Conservation (phyloP, 2,113 vertebrate species). For the Pongo abelii region DNA sequence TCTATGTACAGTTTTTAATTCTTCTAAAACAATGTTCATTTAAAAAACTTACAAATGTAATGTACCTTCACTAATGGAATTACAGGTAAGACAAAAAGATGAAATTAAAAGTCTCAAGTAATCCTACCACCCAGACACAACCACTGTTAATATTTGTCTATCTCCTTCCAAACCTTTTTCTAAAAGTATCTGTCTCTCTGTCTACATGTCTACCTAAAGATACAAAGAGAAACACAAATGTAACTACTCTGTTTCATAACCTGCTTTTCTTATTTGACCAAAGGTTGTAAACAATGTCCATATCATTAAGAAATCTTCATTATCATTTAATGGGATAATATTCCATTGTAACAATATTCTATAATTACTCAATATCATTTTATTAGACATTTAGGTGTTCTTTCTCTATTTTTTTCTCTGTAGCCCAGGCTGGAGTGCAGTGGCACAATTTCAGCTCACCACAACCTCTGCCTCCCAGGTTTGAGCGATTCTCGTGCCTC, state of each 20-base stretch:
- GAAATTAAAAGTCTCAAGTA: not conserved
- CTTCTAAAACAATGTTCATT: slow-evolving; percentile 47
- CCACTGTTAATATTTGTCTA: slow-evolving; percentile 13
- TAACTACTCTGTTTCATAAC: slow-evolving; percentile 46
- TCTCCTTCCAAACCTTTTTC: slow-evolving; percentile 13
- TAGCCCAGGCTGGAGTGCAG: no score
- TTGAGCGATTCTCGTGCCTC: no score
- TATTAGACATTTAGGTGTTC: not conserved
- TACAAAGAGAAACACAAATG: not conserved
- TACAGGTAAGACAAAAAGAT: not conserved
- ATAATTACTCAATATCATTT: not conserved
- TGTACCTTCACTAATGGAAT: slow-evolving; percentile 14
- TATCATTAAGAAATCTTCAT: slow-evolving; percentile 22
- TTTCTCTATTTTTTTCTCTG: not conserved
- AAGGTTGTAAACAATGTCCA: not conserved
- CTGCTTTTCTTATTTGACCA: slow-evolving; percentile 3
- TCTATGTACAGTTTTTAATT: slow-evolving; percentile 54
- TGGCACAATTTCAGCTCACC: no score
- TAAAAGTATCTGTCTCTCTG: not conserved
- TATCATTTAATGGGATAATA: not conserved
- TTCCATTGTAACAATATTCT: not conserved
- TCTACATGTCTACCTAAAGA: slow-evolving; percentile 20
- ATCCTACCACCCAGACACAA: not conserved
- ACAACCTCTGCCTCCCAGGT: no score
- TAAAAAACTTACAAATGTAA: slow-evolving; percentile 23